Conservation (phyloP, 2,888 invertebrate species). For the Aproaerema taeniolella region DNA sequence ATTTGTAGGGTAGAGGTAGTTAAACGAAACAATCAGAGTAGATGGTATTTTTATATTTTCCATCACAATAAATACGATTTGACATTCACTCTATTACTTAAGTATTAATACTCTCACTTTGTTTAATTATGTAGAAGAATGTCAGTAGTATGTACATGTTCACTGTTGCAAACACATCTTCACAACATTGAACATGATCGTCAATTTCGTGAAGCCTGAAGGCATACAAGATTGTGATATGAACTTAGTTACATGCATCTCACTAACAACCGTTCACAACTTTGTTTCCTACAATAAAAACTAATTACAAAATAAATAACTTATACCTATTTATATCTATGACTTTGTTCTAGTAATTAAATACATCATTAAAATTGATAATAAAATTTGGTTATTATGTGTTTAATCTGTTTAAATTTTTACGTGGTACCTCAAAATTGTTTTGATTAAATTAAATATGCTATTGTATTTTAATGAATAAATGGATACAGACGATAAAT, state of each 20-base stretch:
- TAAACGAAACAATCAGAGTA: too few species aligned
- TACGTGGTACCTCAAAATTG: too few species aligned
- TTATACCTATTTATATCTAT: conserved; percentile 52
- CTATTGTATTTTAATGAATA: too few species aligned
- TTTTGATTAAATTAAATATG: too few species aligned
- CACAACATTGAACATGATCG: conserved; percentile 57
- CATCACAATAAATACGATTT: conserved; percentile 57
- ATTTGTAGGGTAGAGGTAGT: too few species aligned
- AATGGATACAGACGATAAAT: too few species aligned
- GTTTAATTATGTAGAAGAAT: conserved; percentile 20
- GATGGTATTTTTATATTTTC: conserved; percentile 36
- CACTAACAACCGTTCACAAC: conserved; percentile 14
- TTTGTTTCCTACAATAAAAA: conserved; percentile 10
- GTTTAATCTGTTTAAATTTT: too few species aligned
- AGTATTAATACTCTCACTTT: conserved; percentile 20
- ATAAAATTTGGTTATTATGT: not conserved
- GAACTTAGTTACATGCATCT: conserved; percentile 11
- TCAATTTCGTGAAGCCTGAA: conserved; percentile 13
- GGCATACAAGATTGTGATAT: conserved; percentile 9
- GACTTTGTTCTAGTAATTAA: conserved; percentile 49
- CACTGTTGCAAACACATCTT: conserved; percentile 67
- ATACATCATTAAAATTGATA: conserved; percentile 17
- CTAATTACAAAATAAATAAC: conserved; percentile 63
- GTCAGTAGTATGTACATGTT: conserved; percentile 30
- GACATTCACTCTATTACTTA: conserved; percentile 23